Evolutionary conservation across 2,888 invertebrate genomes (phyloP).

Genomic region (Athripsodes cinereus): DNA sequence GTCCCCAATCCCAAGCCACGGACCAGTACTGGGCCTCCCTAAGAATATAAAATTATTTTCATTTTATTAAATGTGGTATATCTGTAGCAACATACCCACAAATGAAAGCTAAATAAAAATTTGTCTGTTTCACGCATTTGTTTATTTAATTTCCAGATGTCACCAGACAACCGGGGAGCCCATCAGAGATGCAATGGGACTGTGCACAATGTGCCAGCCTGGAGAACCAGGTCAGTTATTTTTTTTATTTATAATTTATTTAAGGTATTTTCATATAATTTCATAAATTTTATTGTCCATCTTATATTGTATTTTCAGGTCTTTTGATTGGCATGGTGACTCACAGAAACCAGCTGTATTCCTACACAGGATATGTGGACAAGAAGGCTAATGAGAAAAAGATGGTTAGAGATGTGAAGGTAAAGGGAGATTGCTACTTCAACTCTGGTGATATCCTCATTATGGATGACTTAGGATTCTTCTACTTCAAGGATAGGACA

Average conservation of each 20-base stretch:
- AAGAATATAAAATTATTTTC: no score
- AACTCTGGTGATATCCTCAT: conserved; percentile 87
- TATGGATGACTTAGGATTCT: conserved; percentile 87
- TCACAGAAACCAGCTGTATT: conserved; percentile 42
- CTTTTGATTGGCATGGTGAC: conserved; percentile 65
- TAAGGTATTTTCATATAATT: no score
- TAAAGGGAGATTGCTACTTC: conserved; percentile 82
- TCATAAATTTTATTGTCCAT: no score
- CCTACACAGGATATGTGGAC: conserved; percentile 47
- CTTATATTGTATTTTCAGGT: no score
- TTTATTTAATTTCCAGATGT: conserved; percentile 45
- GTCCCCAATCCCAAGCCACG: no score
- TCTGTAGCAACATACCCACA: no score
- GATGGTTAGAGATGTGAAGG: conserved; percentile 72
- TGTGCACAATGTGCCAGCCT: conserved; percentile 72
- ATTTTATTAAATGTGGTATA: no score
- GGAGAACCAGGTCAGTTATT: conserved; percentile 70
- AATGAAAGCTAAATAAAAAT: no score
- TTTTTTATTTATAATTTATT: no score
- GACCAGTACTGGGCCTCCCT: no score
- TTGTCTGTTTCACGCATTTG: no score
- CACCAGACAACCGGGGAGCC: conserved; percentile 76
- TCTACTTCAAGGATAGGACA: conserved; percentile 88
- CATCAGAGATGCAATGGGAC: conserved; percentile 61
- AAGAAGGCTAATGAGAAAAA: conserved; percentile 79